These are phyloP conservation scores for Serilophus lunatus DNA, from an alignment of 2,113 vertebrate genomes.

Conservation along the genomic window DNA sequence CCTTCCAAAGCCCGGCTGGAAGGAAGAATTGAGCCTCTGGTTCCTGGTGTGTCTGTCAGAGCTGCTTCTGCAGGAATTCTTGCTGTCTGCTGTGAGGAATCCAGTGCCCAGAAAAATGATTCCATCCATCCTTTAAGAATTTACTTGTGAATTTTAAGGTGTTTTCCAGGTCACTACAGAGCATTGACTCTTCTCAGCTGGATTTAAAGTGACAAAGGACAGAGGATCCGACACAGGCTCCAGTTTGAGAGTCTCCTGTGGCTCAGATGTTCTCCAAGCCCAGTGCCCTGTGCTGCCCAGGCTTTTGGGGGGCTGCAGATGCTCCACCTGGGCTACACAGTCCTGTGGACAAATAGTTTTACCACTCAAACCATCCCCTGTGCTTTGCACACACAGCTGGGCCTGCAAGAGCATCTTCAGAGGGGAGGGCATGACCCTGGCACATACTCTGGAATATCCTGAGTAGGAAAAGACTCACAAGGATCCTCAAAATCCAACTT, in stretches of 20 bases:
- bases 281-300: neutral
- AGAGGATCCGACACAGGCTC: neutral
- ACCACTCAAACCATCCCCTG: accelerated
- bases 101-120: accelerated
- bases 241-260: neutral
- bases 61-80: neutral
- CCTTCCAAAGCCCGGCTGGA: neutral
- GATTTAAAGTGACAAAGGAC: neutral
- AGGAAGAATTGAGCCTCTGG: neutral
- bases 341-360: neutral
- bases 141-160: neutral
- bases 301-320: neutral
- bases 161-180: neutral
- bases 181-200: neutral
- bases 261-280: neutral
- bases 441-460: neutral
- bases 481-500: neutral
- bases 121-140: neutral
- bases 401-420: neutral
- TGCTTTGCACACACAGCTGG: accelerated
- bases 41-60: neutral
- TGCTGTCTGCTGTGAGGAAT: neutral
- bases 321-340: neutral
- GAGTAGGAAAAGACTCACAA: too few relatives aligned
- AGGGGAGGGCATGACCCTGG: neutral